These are phyloP conservation scores for Sinohyriopsis cumingii DNA, from an alignment of 2,888 invertebrate genomes.

Conservation along the genomic window DNA sequence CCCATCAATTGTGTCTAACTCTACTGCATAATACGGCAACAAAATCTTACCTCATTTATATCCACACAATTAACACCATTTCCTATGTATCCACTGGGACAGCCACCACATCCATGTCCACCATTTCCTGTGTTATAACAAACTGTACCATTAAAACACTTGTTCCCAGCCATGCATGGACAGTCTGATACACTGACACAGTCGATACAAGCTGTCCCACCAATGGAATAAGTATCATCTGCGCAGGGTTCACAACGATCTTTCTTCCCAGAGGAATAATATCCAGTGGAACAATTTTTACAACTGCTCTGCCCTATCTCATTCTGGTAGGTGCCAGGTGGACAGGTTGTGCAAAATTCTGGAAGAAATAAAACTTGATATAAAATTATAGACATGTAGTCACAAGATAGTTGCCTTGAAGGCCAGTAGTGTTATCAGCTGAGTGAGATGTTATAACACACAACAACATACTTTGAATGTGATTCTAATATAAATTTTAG, in stretches of 20 bases:
- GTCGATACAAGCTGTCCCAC: constrained; percentile 36
- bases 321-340: constrained; percentile 54
- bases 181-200: constrained; percentile 46
- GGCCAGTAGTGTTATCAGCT: no score
- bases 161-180: constrained; percentile 43
- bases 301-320: constrained; percentile 43
- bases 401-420: no score
- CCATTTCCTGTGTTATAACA: constrained; percentile 49
- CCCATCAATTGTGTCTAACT: no score
- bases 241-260: constrained; percentile 53
- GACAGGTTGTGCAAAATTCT: constrained; percentile 55
- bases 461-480: no score
- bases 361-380: constrained; percentile 6
- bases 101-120: constrained; percentile 43
- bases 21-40: no score
- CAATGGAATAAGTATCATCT: constrained; percentile 40
- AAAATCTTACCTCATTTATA: constrained; percentile 56
- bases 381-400: no score
- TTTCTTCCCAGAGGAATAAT: constrained; percentile 47
- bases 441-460: no score
- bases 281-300: constrained; percentile 46
- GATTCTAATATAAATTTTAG: no score
- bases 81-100: constrained; percentile 53
- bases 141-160: constrained; percentile 36
- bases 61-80: constrained; percentile 59